phyloP scores from a whole-genome alignment of 2,888 invertebrate species.

The Drosophila pegasa region DNA sequence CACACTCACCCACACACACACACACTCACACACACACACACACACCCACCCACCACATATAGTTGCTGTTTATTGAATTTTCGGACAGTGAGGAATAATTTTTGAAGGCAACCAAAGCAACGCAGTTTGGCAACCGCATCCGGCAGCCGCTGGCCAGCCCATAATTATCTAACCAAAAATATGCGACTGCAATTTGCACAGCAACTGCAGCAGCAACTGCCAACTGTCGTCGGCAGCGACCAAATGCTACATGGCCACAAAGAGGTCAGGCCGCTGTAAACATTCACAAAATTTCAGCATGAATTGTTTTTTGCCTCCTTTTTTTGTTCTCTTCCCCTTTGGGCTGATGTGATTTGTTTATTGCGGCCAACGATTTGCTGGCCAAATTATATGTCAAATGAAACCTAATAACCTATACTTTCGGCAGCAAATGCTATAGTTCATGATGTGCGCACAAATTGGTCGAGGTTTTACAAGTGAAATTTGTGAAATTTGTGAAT shows the following conservation, averaged over 20 bases:
- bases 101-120: constrained; percentile 48
- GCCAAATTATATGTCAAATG: constrained; percentile 25
- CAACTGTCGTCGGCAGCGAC: not conserved
- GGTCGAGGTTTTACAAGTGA: not conserved
- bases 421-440: not conserved
- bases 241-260: constrained; percentile 28
- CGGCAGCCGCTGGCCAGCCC: constrained; percentile 38
- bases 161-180: constrained; percentile 76
- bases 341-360: constrained; percentile 31
- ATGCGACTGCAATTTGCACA: constrained; percentile 53
- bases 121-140: constrained; percentile 71
- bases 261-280: constrained; percentile 37
- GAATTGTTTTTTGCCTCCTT: constrained; percentile 5
- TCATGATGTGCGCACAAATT: not conserved
- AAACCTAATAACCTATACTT: constrained; percentile 1
- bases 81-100: constrained; percentile 50
- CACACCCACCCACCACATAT: constrained; percentile 2
- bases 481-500: not conserved
- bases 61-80: constrained; percentile 63
- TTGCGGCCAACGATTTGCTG: constrained; percentile 31
- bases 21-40: constrained; percentile 8
- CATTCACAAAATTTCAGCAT: constrained; percentile 27
- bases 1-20: constrained; percentile 12
- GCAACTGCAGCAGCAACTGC: not conserved
- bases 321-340: not conserved